Percentiles rank a stretch among this genome's conserved stretches.
phyloP scores from a whole-genome alignment of 1,140 invertebrate species.

The Dolichoris vasculosae region DNA sequence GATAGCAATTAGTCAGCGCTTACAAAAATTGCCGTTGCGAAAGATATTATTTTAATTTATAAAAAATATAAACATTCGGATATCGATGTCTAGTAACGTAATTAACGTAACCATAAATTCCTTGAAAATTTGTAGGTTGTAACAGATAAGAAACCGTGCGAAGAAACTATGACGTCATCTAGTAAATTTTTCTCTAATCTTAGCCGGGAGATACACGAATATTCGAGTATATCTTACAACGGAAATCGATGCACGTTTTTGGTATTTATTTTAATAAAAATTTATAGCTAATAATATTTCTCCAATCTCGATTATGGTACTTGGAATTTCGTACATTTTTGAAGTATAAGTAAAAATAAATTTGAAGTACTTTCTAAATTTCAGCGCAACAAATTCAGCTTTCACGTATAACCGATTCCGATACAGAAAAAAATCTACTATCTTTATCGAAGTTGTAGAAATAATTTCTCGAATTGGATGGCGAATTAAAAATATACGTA shows the following conservation, averaged over 20 bases:
- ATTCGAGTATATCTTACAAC: neutral
- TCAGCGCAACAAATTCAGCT: neutral
- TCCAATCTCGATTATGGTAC: neutral
- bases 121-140: neutral
- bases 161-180: neutral
- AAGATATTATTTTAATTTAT: no score
- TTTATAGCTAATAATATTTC: constrained; percentile 9
- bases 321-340: neutral
- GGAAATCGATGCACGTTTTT: neutral
- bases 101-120: neutral
- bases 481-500: neutral
- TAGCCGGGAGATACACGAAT: neutral
- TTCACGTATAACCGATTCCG: neutral
- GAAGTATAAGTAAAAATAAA: neutral
- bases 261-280: neutral
- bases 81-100: neutral
- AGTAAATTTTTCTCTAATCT: constrained; percentile 1
- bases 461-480: neutral
- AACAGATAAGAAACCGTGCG: neutral
- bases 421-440: neutral
- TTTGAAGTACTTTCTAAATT: neutral
- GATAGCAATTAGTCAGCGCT: no score
- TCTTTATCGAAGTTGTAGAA: neutral
- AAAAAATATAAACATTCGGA: no score
- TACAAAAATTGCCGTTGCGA: no score